Evolutionary conservation across 2,113 vertebrate species (phyloP).

Genomic region (Oryzias celebensis): DNA sequence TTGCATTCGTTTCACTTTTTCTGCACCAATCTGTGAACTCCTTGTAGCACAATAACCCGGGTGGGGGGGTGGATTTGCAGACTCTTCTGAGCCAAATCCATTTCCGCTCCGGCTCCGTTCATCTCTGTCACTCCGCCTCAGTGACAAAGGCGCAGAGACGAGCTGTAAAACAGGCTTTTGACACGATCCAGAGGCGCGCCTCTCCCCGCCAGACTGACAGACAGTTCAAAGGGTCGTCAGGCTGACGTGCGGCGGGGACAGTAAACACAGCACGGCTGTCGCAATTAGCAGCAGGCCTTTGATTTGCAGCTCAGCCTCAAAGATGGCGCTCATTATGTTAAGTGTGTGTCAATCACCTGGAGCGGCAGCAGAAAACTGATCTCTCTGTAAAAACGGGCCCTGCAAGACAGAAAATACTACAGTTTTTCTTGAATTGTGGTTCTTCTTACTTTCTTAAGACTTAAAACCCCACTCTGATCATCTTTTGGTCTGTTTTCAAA

Average conservation of each 20-base stretch:
- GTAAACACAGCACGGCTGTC: constrained; percentile 65
- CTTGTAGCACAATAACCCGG: background rate
- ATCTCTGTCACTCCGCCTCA: constrained; percentile 47
- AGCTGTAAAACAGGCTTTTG: constrained; percentile 70
- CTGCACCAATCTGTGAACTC: background rate
- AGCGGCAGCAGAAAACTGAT: too few species aligned
- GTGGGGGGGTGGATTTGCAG: too few species aligned
- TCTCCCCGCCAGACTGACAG: constrained; percentile 67
- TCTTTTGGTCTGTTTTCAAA: background rate
- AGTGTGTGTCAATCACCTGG: constrained; percentile 61
- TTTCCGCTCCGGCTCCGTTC: constrained; percentile 39
- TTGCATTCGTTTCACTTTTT: background rate
- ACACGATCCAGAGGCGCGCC: constrained; percentile 65
- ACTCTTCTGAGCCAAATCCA: constrained; percentile 29
- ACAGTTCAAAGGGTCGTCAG: constrained; percentile 73
- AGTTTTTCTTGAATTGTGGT: too few species aligned
- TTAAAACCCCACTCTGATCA: too few species aligned
- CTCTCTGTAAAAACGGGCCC: too few species aligned
- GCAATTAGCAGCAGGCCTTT: constrained; percentile 68
- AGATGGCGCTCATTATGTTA: constrained; percentile 64
- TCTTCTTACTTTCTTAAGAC: too few species aligned
- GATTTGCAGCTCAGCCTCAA: constrained; percentile 45
- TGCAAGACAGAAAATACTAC: too few species aligned
- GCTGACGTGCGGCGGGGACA: constrained; percentile 66
- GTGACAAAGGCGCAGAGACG: constrained; percentile 60